These are phyloP conservation scores for Mormyrus hasselquistii DNA, from an alignment of 2,797 vertebrate genomes.

Conservation along the genomic window DNA sequence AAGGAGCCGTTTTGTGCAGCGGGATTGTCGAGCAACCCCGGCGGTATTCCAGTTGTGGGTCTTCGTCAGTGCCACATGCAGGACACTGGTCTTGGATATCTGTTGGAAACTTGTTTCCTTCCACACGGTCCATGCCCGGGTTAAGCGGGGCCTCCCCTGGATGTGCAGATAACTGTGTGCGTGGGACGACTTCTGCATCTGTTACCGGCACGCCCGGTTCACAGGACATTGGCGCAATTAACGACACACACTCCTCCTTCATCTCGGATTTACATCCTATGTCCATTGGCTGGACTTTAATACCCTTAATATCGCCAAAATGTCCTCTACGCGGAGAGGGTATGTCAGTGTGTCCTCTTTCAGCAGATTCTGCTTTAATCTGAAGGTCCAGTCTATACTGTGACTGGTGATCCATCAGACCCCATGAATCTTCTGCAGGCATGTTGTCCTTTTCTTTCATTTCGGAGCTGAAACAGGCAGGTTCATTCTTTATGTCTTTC, in stretches of 20 bases:
- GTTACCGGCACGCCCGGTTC: slow-evolving; percentile 52
- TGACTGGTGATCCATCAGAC: slow-evolving; percentile 21
- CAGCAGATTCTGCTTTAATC: slow-evolving; percentile 15
- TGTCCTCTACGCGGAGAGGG: not conserved
- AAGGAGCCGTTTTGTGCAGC: slow-evolving; percentile 7
- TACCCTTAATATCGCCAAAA: slow-evolving; percentile 22
- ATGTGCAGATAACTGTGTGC: slow-evolving; percentile 55
- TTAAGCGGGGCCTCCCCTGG: slow-evolving; percentile 49
- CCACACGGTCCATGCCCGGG: slow-evolving; percentile 48
- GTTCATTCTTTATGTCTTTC: slow-evolving; percentile 18
- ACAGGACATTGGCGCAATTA: slow-evolving; percentile 41
- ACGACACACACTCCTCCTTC: slow-evolving; percentile 38
- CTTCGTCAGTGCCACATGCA: slow-evolving; percentile 31
- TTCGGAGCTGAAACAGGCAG: slow-evolving; percentile 38
- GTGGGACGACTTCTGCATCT: slow-evolving; percentile 49
- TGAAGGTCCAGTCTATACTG: not conserved
- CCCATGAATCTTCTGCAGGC: slow-evolving; percentile 32
- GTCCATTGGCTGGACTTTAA: slow-evolving; percentile 38
- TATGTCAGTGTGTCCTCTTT: not conserved
- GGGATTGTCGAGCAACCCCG: slow-evolving; percentile 33
- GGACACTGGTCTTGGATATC: slow-evolving; percentile 37
- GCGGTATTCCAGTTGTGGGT: slow-evolving; percentile 25
- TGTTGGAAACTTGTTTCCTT: slow-evolving; percentile 49
- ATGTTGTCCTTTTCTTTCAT: slow-evolving; percentile 20
- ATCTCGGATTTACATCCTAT: slow-evolving; percentile 29